These are phyloP conservation scores for Tricholauxania praeusta DNA, from an alignment of 2,888 invertebrate genomes.

Conservation along the genomic window DNA sequence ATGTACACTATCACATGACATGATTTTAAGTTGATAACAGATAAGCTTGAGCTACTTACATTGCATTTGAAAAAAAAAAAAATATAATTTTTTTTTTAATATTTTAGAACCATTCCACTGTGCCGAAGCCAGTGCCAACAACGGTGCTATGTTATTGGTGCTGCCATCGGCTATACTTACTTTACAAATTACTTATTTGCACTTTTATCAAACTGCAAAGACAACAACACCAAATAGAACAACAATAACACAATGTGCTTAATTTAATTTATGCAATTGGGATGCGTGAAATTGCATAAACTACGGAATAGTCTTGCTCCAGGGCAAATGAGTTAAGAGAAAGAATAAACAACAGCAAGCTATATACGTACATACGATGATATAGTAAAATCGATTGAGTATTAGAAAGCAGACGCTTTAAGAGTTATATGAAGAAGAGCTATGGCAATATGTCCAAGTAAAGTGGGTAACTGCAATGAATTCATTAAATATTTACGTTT, in stretches of 20 bases:
- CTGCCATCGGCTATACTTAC: not conserved
- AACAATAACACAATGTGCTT: not conserved
- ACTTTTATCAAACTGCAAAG: not conserved
- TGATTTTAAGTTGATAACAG: too few species aligned
- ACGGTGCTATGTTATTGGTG: not conserved
- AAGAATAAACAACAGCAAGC: not conserved
- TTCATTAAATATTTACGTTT: too few species aligned
- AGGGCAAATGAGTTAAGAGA: not conserved
- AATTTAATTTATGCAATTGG: constrained; percentile 18
- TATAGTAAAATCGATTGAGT: not conserved
- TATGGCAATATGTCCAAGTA: not conserved
- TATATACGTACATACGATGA: not conserved
- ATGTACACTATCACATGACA: too few species aligned
- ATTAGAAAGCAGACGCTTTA: not conserved
- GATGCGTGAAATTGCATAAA: constrained; percentile 19
- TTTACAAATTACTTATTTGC: constrained; percentile 12
- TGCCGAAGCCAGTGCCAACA: too few species aligned
- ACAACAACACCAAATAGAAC: not conserved
- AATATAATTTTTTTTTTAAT: too few species aligned
- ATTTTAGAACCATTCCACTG: not conserved
- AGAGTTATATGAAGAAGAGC: not conserved
- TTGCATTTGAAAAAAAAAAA: too few species aligned
- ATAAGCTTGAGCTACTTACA: too few species aligned
- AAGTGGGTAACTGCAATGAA: not conserved
- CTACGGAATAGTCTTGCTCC: not conserved